Evolutionary conservation across 53 echinoderm and acorn worm genomes (phyloP), one percentile per base, ranked within the genome.

Genomic region (Hippasteria phrygiana): DNA sequence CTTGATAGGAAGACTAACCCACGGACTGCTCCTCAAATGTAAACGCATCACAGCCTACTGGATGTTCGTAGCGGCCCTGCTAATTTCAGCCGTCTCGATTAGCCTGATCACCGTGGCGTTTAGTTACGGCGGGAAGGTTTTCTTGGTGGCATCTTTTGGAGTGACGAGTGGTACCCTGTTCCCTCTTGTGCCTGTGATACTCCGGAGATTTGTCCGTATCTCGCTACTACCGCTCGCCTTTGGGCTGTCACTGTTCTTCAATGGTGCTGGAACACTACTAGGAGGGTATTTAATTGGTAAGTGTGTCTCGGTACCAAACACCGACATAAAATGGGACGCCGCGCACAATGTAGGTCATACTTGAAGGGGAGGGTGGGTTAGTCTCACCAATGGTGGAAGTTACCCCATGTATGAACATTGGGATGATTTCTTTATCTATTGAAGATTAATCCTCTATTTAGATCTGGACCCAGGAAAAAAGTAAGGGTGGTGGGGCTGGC

Each of bases 271-370:
- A 0, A 50, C 59, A 13, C 31, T 47, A 3, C 28, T 64, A 71
- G 88, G 88, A 59, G 75, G 76, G 22, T 88, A 88, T 69, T 31
- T 88, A 28, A 75, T 75, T 39, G 88, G 88, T 88, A 42, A 75
- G 62, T 87, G 31, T 26, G 6, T n/a, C 20, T 27, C 20, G 26
- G 17, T 12, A 5, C 26, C 20, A 5, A 5, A 62, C 9, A 24
- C 4, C 26, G 24, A 5, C 17, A 5, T 62, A 14, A 62, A 62
- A 62, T 20, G 4, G 16, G 5, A 24, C 24, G 7, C 18, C 16
- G 62, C 62, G 24, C 17, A 24, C 17, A 22, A 62, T 18, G 16
- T 62, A 20, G 62, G 26, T 24, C 24, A 20, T 12, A 5, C 9
- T 24, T 62, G 17, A n/a, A n/a, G n/a, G n/a, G n/a, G n/a, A n/a